phyloP scores from a whole-genome alignment of 1,140 invertebrate species.

The Pinna nobilis region DNA sequence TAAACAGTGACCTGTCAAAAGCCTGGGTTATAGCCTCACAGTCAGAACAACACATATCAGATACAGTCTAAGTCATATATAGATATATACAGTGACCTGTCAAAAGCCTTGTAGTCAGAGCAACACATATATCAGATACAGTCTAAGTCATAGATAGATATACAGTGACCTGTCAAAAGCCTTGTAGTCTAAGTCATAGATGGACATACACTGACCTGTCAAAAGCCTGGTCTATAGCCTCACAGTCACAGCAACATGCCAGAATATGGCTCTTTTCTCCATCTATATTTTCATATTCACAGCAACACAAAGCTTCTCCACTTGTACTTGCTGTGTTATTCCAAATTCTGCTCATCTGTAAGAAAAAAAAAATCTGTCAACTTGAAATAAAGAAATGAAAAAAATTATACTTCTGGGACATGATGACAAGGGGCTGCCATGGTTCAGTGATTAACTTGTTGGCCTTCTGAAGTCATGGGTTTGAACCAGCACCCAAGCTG shows the following conservation, averaged over 20 bases:
- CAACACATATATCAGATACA: background rate
- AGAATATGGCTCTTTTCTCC: slow-evolving; percentile 69
- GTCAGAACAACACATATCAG: background rate
- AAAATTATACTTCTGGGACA: too few species aligned
- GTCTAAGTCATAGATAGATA: background rate
- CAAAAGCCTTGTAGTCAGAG: background rate
- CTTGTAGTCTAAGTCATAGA: background rate
- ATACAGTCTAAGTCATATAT: background rate
- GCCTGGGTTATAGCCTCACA: too few species aligned
- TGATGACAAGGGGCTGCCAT: too few species aligned
- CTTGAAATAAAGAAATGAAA: too few species aligned
- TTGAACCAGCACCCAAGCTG: too few species aligned
- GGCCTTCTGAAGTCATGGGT: too few species aligned
- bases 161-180: background rate
- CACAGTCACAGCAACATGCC: slow-evolving; percentile 71
- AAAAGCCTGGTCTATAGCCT: slow-evolving; percentile 67
- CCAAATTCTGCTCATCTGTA: too few species aligned
- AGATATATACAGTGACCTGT: background rate
- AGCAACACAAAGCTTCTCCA: slow-evolving; percentile 66
- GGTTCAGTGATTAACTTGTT: too few species aligned
- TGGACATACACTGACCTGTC: slow-evolving; percentile 61
- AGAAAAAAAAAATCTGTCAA: too few species aligned
- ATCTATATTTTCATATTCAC: slow-evolving; percentile 69
- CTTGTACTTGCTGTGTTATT: background rate
- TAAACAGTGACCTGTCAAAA: background rate